Base-by-base conservation (phyloP, 2,888 invertebrate species). In the Caenorhabditis japonica region DNA sequence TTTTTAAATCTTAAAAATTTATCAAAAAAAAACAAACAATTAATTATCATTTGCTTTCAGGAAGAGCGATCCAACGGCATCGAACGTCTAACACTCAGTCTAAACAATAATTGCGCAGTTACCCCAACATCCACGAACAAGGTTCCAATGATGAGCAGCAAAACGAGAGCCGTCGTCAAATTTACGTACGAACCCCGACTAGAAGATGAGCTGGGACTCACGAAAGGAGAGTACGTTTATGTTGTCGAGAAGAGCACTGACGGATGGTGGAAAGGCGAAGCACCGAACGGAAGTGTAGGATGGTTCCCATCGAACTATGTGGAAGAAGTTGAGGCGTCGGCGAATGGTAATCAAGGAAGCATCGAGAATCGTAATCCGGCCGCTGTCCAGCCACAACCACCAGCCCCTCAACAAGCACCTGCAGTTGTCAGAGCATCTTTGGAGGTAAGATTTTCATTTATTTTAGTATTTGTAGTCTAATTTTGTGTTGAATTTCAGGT, bases 281-380 rank as follows among this genome's bases (percentile, higher is more conserved):
- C 39, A 1, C 34, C 44, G 5, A 78, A 80, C 55, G 87, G 91
- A 60, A 89, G 90, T 52, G 91, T 91, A 23, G 93, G 93, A 19
- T 95, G 99, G 99, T 99, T 97, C 89, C 99, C 99, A 10, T 96
- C 96, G 55, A 99, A 99, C 90, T 99, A 99, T 90, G 97, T 97
- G 75, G 84, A 83, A 25, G 88, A 88, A 68, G 83, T 85, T 33
- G 75, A 69, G 25, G 30, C 71, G 13, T 55, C 53, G 2, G 49
- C 70, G 13, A 76, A 78, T 21, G 76, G 76, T 51, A 78, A 78
- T 41, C 66, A 70, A 10, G 66, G 62, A 30, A 52, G 60, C 53
- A 72, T 71, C 25, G 72, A 76, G 27, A 76, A 76, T 38, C 56
- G 53, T 13, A 69, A 60, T 21, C 75, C 75, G 10, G 41, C 51